Evolutionary conservation across 2,797 vertebrate species (phyloP).

Genomic region (Aulostomus chinensis): DNA sequence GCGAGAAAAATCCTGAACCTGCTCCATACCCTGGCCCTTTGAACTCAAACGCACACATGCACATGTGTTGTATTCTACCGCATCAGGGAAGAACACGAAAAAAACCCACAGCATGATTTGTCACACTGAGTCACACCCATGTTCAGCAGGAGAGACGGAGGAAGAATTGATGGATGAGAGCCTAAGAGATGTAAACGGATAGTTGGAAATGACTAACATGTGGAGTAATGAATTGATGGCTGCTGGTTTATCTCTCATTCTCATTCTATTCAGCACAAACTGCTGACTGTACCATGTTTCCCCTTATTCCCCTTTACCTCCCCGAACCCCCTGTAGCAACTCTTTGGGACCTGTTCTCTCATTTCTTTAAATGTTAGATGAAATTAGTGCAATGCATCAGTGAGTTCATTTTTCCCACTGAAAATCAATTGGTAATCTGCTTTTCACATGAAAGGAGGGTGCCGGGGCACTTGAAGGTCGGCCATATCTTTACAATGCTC

Average conservation of each 20-base stretch:
- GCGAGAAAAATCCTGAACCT: constrained; percentile 51
- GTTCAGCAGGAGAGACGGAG: background rate
- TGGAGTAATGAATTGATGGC: constrained; percentile 64
- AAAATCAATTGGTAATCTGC: constrained; percentile 66
- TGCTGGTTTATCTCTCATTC: constrained; percentile 61
- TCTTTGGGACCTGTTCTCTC: constrained; percentile 46
- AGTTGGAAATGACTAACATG: constrained; percentile 49
- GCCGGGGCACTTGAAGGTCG: constrained; percentile 70
- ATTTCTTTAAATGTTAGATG: constrained; percentile 71
- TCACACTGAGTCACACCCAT: constrained; percentile 4
- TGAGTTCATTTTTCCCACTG: constrained; percentile 60
- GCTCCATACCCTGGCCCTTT: constrained; percentile 31
- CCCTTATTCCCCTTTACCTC: background rate
- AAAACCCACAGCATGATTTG: constrained; percentile 7
- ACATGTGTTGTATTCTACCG: constrained; percentile 1
- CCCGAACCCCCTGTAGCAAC: constrained; percentile 33
- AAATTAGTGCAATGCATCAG: constrained; percentile 75
- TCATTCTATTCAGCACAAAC: constrained; percentile 64
- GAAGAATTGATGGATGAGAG: constrained; percentile 22
- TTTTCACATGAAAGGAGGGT: constrained; percentile 57
- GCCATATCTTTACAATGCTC: constrained; percentile 14
- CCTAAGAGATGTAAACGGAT: constrained; percentile 30
- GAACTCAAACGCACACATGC: constrained; percentile 23
- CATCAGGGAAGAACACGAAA: background rate
- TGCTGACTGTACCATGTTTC: constrained; percentile 67